phyloP scores from a whole-genome alignment of 2,797 vertebrate genomes.

The Lutjanus campechanus region DNA sequence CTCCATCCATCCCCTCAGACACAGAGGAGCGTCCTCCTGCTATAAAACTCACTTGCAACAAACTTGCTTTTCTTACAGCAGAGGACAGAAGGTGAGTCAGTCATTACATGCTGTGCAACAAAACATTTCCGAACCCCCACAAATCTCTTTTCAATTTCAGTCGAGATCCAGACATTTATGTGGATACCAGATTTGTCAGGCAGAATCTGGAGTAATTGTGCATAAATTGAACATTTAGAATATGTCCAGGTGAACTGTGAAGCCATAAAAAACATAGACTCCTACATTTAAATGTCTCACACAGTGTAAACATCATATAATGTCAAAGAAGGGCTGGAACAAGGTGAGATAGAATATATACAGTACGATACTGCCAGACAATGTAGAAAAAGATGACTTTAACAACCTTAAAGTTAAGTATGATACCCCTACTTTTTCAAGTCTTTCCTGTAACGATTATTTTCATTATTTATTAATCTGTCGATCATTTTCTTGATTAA shows the following conservation, averaged over 20 bases:
- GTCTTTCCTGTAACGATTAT: too few relatives aligned
- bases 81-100: background rate
- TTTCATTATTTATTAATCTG: too few relatives aligned
- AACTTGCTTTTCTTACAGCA: slow-evolving; percentile 16
- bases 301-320: background rate
- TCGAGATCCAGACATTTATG: background rate
- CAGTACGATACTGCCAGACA: background rate
- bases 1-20: slow-evolving; percentile 15
- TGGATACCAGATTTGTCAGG: background rate
- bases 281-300: background rate
- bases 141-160: background rate
- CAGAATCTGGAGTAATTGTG: background rate
- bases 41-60: slow-evolving; percentile 33
- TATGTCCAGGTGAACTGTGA: background rate
- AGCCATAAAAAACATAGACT: background rate
- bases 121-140: background rate
- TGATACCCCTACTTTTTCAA: too few relatives aligned
- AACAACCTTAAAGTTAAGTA: background rate
- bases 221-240: background rate
- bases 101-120: background rate
- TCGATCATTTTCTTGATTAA: too few relatives aligned
- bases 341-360: slow-evolving; percentile 5
- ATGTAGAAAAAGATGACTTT: background rate
- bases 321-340: slow-evolving; percentile 1
- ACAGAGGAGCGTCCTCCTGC: slow-evolving; percentile 16